Evolutionary conservation across 1,140 invertebrate genomes (phyloP).

Genomic region (Camponotus pennsylvanicus): DNA sequence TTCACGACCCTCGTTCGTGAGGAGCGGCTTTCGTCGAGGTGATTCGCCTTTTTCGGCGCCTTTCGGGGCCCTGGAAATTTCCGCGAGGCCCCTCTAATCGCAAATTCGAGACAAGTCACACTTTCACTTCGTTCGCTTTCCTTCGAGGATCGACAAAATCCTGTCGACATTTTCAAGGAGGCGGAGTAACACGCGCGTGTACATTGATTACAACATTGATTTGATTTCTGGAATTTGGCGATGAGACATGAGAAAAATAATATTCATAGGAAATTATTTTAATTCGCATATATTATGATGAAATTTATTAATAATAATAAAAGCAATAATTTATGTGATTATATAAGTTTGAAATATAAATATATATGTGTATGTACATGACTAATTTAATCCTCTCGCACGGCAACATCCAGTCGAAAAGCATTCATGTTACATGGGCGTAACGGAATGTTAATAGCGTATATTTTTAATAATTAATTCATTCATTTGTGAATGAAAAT

Average conservation of each 20-base stretch:
- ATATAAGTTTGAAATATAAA: neutral
- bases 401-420: too few species aligned
- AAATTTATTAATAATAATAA: neutral
- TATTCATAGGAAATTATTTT: neutral
- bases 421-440: too few species aligned
- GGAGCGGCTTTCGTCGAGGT: slow-evolving; percentile 63
- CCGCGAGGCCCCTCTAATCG: slow-evolving; percentile 62
- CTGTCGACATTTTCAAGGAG: slow-evolving; percentile 17
- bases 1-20: slow-evolving; percentile 10
- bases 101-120: slow-evolving; percentile 66
- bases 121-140: slow-evolving; percentile 66
- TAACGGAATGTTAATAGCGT: too few species aligned
- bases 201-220: neutral
- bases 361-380: neutral
- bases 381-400: too few species aligned
- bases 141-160: slow-evolving; percentile 1
- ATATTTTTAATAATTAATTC: too few species aligned
- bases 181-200: neutral
- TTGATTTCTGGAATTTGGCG: neutral
- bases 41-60: slow-evolving; percentile 72
- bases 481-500: too few species aligned
- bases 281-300: neutral
- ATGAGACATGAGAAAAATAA: neutral
- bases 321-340: neutral
- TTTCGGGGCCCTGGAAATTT: slow-evolving; percentile 21